phyloP scores from a whole-genome alignment of 2,797 vertebrate species.

The Bryconaethiops microstoma region DNA sequence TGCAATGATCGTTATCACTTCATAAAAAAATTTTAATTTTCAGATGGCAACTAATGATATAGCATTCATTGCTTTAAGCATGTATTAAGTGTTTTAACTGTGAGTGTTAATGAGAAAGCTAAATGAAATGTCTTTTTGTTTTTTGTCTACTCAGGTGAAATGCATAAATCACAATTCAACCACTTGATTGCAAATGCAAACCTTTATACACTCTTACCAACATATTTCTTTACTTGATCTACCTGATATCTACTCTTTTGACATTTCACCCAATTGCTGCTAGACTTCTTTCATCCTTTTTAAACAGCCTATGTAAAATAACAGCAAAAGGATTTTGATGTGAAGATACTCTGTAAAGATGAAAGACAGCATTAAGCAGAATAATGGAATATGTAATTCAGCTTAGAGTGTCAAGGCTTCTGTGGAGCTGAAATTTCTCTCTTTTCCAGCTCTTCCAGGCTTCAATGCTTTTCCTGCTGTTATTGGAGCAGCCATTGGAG shows the following conservation, averaged over 20 bases:
- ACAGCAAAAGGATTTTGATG: background rate
- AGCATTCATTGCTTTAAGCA: background rate
- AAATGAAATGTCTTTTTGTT: conserved; percentile 68
- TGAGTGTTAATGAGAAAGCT: conserved; percentile 48
- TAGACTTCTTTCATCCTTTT: conserved; percentile 33
- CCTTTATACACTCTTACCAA: conserved; percentile 41
- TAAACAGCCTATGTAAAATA: background rate
- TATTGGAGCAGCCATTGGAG: conserved; percentile 83
- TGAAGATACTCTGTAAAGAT: background rate
- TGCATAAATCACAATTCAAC: conserved; percentile 56
- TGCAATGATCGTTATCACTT: background rate
- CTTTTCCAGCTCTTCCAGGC: conserved; percentile 83
- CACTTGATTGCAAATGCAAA: conserved; percentile 59
- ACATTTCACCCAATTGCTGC: conserved; percentile 33
- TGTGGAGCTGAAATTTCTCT: conserved; percentile 48
- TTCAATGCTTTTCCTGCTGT: conserved; percentile 84
- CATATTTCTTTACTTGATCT: conserved; percentile 50
- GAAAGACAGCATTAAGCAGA: background rate
- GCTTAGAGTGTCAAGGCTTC: background rate
- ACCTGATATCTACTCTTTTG: conserved; percentile 57
- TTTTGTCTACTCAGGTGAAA: conserved; percentile 78
- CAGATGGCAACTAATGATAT: background rate
- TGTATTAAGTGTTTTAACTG: background rate
- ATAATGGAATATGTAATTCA: background rate
- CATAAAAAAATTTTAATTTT: background rate